Conservation (phyloP, 2,113 vertebrate species). For the Epinephelus moara region DNA sequence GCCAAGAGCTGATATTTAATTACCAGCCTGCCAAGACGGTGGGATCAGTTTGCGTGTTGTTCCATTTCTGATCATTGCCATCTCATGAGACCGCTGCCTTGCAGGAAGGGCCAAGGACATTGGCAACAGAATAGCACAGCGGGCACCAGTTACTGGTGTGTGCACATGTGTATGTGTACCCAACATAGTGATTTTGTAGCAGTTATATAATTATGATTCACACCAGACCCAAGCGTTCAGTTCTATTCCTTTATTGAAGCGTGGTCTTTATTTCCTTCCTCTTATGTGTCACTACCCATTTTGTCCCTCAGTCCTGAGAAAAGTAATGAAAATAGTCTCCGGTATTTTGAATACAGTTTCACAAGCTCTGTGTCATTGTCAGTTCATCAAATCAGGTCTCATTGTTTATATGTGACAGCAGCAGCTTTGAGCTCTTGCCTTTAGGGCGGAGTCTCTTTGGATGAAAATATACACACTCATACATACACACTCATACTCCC, state of each 20-base stretch:
- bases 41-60: constrained; percentile 59
- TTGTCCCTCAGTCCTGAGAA: constrained; percentile 22
- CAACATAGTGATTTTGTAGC: constrained; percentile 37
- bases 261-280: constrained; percentile 45
- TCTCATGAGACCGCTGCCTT: constrained; percentile 60
- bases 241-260: constrained; percentile 44
- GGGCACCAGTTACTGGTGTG: constrained; percentile 48
- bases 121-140: constrained; percentile 51
- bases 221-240: constrained; percentile 27
- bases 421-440: constrained; percentile 72
- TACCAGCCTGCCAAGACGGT: constrained; percentile 67
- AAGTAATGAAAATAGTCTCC: constrained; percentile 29
- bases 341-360: constrained; percentile 42
- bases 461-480: constrained; percentile 55
- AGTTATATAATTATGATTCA: constrained; percentile 74
- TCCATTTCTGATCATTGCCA: constrained; percentile 65
- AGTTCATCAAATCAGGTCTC: constrained; percentile 61
- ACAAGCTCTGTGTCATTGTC: constrained; percentile 51
- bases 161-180: constrained; percentile 56
- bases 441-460: constrained; percentile 58
- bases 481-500: constrained; percentile 21
- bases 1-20: constrained; percentile 79
- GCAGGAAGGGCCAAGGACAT: constrained; percentile 60
- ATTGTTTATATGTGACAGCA: constrained; percentile 73
- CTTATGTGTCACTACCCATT: constrained; percentile 52